Percentiles rank a stretch among this genome's conserved stretches.
Evolutionary conservation across 1,140 invertebrate genomes (phyloP).

Genomic region (Pseudomyrmex sp.): DNA sequence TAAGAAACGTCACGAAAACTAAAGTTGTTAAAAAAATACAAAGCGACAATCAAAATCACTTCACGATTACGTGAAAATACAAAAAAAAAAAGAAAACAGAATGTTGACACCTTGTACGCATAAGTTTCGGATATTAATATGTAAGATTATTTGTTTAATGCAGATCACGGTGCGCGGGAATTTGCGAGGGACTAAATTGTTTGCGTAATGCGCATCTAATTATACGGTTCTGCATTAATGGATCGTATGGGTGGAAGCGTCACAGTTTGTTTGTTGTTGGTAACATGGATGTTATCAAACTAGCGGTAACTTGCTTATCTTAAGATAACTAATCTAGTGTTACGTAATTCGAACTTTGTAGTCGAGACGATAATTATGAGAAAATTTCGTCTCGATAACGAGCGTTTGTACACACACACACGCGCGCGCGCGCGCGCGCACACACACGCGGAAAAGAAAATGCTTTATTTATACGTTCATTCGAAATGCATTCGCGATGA

Average conservation of each 20-base stretch:
- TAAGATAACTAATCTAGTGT: conserved; percentile 52
- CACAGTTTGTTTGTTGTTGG: conserved; percentile 58
- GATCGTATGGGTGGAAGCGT: conserved; percentile 39
- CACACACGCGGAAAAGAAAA: no score
- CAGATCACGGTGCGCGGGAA: conserved; percentile 10
- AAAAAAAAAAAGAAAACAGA: conserved; percentile 15
- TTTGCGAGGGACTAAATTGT: conserved; percentile 45
- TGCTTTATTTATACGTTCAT: conserved; percentile 20
- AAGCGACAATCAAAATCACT: no score
- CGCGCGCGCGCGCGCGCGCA: no score
- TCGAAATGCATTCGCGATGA: conserved; percentile 33
- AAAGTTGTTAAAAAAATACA: no score
- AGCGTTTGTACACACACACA: background rate
- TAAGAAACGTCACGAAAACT: no score
- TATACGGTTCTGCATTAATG: conserved; percentile 53
- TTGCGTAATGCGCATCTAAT: conserved; percentile 55
- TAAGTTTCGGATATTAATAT: background rate
- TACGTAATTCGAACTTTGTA: conserved; percentile 4
- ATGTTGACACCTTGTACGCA: background rate
- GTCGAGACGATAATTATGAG: background rate
- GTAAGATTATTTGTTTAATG: background rate
- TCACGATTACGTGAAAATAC: background rate
- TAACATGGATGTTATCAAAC: conserved; percentile 54
- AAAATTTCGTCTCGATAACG: background rate
- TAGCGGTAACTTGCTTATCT: conserved; percentile 53